Conservation (phyloP, 2,797 vertebrate genomes). For the Myripristis murdjan region DNA sequence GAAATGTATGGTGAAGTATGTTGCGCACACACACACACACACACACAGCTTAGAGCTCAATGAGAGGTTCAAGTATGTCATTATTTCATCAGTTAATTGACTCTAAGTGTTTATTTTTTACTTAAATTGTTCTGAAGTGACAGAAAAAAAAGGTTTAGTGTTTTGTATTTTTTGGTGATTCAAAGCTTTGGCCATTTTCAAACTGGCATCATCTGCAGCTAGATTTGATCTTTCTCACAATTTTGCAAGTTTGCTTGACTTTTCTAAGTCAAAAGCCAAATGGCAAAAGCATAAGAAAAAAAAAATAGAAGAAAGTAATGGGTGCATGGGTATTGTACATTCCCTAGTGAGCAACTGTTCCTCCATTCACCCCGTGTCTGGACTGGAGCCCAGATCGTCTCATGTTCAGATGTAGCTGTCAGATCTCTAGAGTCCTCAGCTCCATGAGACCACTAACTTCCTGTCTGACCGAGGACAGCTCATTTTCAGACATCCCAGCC, state of each 20-base stretch:
- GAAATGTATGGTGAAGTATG: no score
- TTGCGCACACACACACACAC: no score
- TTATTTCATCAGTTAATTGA: no score
- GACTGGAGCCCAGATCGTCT: slow-evolving; percentile 72
- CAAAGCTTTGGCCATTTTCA: no score
- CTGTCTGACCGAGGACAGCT: slow-evolving; percentile 63
- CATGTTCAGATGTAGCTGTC: slow-evolving; percentile 73
- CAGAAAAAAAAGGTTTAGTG: no score
- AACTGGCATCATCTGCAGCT: no score
- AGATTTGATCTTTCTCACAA: not conserved
- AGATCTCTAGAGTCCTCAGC: slow-evolving; percentile 44
- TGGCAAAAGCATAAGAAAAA: slow-evolving; percentile 29
- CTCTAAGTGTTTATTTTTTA: no score
- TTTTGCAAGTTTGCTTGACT: not conserved
- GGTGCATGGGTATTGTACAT: slow-evolving; percentile 39
- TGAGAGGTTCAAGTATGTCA: no score
- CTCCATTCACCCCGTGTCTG: slow-evolving; percentile 63
- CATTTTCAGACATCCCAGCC: slow-evolving; percentile 61
- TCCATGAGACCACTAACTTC: slow-evolving; percentile 47
- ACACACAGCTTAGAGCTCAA: no score
- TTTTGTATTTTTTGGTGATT: no score
- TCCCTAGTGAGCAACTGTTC: slow-evolving; percentile 56
- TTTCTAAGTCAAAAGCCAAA: slow-evolving; percentile 34
- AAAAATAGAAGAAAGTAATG: not conserved
- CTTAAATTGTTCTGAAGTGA: no score